Conservation (phyloP, 92 coral and sea anemone genomes). For the Phenganax marumi region DNA sequence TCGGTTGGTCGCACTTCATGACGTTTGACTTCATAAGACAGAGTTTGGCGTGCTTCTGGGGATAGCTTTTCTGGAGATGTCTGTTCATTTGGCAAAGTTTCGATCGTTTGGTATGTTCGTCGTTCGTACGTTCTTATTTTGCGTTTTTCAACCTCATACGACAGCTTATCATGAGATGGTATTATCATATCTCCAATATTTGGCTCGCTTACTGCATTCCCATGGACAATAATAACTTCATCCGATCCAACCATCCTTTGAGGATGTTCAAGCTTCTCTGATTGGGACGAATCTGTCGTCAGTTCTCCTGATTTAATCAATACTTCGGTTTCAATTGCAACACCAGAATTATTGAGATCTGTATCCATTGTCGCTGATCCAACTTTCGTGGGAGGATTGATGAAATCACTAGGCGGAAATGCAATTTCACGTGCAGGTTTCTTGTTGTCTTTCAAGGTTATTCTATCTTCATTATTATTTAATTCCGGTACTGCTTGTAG, state of each 20-base stretch:
- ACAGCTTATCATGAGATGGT: neutral
- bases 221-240: slow-evolving; percentile 13
- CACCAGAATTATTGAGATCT: too few species aligned
- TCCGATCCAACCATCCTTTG: slow-evolving; percentile 8
- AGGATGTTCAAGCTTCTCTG: neutral
- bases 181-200: neutral
- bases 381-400: too few species aligned
- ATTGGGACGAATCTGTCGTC: neutral
- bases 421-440: too few species aligned
- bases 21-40: neutral
- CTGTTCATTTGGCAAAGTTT: slow-evolving; percentile 7
- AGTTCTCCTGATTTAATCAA: neutral
- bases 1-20: neutral
- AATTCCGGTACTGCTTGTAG: too few species aligned
- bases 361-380: too few species aligned
- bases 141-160: neutral
- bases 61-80: neutral
- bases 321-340: too few species aligned
- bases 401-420: too few species aligned
- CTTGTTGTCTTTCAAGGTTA: too few species aligned
- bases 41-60: neutral
- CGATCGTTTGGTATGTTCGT: neutral
- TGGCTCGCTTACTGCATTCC: neutral
- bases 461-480: too few species aligned
- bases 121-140: neutral